Conservation (phyloP, 1,140 invertebrate genomes). For the Magallana angulata region DNA sequence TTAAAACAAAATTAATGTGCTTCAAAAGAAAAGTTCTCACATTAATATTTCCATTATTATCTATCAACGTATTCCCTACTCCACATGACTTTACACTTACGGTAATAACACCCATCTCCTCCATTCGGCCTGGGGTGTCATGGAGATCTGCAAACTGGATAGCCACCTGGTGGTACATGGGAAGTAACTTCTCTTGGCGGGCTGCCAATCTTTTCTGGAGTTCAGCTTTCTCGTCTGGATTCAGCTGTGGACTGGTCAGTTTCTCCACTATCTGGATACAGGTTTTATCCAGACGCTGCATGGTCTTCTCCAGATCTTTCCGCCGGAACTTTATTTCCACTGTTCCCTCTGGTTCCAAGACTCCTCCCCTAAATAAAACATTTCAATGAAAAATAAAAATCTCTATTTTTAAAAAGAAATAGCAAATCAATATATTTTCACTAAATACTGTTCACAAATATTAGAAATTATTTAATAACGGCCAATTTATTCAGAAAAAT, state of each 20-base stretch:
- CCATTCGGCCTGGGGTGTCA: slow-evolving; percentile 97
- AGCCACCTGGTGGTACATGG: slow-evolving; percentile 94
- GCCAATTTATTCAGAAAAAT: too few relatives aligned
- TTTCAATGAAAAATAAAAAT: background rate
- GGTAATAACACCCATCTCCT: slow-evolving; percentile 94
- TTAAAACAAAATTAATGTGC: background rate
- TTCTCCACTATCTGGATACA: slow-evolving; percentile 75
- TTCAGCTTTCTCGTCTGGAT: slow-evolving; percentile 80
- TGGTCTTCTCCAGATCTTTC: slow-evolving; percentile 86
- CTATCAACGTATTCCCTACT: background rate
- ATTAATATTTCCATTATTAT: background rate
- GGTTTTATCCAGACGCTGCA: slow-evolving; percentile 80
- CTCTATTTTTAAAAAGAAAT: background rate
- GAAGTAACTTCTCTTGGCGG: slow-evolving; percentile 88
- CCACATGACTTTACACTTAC: slow-evolving; percentile 77
- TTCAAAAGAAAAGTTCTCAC: background rate
- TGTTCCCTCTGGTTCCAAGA: slow-evolving; percentile 97
- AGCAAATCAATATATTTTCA: background rate
- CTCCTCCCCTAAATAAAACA: slow-evolving; percentile 86
- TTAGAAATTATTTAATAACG: too few relatives aligned
- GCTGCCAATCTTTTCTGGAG: slow-evolving; percentile 88
- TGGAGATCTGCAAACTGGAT: slow-evolving; percentile 98
- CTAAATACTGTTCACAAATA: too few relatives aligned
- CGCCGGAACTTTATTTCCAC: slow-evolving; percentile 98
- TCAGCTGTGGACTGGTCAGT: slow-evolving; percentile 73